phyloP scores from a whole-genome alignment of 1,140 invertebrate genomes.

The Formica exsecta region DNA sequence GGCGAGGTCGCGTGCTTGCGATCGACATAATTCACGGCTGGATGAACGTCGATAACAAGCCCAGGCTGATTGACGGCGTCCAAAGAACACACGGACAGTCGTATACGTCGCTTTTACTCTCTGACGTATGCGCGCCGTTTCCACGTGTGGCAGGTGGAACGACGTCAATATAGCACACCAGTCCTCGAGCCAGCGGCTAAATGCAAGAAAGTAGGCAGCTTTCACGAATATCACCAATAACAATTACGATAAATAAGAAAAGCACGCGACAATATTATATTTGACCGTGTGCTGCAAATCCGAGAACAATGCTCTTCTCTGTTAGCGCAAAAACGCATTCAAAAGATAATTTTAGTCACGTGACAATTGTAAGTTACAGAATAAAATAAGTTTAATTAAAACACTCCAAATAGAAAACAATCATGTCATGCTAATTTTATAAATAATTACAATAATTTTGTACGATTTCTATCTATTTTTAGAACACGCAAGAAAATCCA shows the following conservation, averaged over 20 bases:
- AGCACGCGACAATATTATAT: conserved; percentile 18
- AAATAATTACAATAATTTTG: not conserved
- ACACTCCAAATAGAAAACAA: not conserved
- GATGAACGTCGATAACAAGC: conserved; percentile 60
- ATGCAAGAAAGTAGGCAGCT: not conserved
- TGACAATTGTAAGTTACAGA: conserved; percentile 4
- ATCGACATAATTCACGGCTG: conserved; percentile 62
- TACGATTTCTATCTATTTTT: not conserved
- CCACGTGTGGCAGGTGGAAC: conserved; percentile 50
- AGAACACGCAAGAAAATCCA: no score
- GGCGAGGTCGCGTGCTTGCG: conserved; percentile 59
- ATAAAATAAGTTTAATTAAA: not conserved
- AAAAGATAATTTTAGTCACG: not conserved
- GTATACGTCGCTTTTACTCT: conserved; percentile 50
- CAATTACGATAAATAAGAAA: conserved; percentile 39
- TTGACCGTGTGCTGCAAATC: not conserved
- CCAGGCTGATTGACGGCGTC: conserved; percentile 42
- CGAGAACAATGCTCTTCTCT: not conserved
- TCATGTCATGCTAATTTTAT: not conserved
- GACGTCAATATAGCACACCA: not conserved
- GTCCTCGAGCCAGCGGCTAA: not conserved
- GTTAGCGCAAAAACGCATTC: not conserved
- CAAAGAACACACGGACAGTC: not conserved
- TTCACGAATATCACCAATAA: conserved; percentile 29
- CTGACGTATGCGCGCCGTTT: conserved; percentile 29